These are phyloP conservation scores for Phaedon cochleariae DNA, from an alignment of 2,888 invertebrate genomes.

Conservation along the genomic window DNA sequence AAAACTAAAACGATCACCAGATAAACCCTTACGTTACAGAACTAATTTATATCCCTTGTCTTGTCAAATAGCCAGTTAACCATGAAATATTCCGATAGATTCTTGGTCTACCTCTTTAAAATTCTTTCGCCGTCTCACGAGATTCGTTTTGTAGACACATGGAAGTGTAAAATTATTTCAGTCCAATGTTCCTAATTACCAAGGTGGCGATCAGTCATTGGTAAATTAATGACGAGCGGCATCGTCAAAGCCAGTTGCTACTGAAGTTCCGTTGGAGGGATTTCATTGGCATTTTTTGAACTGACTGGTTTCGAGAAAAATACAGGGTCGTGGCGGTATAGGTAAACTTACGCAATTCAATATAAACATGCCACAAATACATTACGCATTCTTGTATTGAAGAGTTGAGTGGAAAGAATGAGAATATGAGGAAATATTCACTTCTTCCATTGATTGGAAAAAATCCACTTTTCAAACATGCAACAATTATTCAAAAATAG, in stretches of 20 bases:
- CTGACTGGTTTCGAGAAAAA: conserved; percentile 22
- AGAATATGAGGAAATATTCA: no score
- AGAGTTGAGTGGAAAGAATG: no score
- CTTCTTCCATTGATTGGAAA: no score
- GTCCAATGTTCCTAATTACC: conserved; percentile 50
- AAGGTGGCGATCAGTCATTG: conserved; percentile 48
- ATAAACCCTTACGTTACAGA: conserved; percentile 13
- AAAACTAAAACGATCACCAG: neutral
- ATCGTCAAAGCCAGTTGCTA: conserved; percentile 53
- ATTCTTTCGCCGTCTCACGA: conserved; percentile 38
- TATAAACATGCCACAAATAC: no score
- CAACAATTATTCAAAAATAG: no score
- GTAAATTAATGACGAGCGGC: conserved; percentile 51
- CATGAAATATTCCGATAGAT: conserved; percentile 34
- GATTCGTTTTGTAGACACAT: conserved; percentile 50
- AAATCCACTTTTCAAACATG: no score
- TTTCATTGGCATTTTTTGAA: conserved; percentile 56
- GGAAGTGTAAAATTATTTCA: conserved; percentile 53
- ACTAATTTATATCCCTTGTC: conserved; percentile 12
- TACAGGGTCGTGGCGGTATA: neutral
- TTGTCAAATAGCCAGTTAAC: conserved; percentile 3
- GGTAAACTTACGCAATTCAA: no score
- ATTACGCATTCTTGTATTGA: no score
- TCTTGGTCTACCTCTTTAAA: conserved; percentile 42
- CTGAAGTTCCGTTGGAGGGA: conserved; percentile 48